phyloP scores from a whole-genome alignment of 2,113 vertebrate genomes.

The Gracilinanus agilis region DNA sequence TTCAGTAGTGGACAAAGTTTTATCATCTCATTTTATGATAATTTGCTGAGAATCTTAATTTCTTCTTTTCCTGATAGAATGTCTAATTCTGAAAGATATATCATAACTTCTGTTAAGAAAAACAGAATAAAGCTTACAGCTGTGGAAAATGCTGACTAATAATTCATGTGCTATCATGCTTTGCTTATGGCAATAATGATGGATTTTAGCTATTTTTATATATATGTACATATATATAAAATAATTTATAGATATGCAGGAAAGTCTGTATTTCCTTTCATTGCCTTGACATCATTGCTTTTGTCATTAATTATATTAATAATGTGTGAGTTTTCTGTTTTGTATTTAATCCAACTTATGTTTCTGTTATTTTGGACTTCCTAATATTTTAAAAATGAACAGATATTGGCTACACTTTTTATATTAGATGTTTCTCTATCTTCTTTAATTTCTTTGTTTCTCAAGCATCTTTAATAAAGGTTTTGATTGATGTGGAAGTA shows the following conservation, averaged over 20 bases:
- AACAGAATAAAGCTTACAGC: background rate
- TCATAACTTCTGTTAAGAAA: background rate
- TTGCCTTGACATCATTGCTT: too few relatives aligned
- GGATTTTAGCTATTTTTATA: background rate
- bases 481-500: background rate
- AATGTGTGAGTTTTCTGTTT: background rate
- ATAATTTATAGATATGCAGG: background rate
- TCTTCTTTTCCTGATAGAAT: background rate
- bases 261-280: background rate
- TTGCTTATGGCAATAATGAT: background rate
- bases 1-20: background rate
- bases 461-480: background rate
- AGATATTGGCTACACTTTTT: background rate
- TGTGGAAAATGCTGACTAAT: background rate
- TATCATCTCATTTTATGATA: background rate
- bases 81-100: too few relatives aligned
- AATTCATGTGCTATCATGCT: background rate
- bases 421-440: background rate
- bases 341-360: background rate
- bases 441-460: background rate
- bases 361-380: background rate
- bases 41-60: background rate
- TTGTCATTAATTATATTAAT: background rate
- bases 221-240: background rate
- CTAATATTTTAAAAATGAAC: background rate